These are phyloP conservation scores for Hypselothyrea guttata DNA, from an alignment of 2,888 invertebrate species.

Conservation along the genomic window DNA sequence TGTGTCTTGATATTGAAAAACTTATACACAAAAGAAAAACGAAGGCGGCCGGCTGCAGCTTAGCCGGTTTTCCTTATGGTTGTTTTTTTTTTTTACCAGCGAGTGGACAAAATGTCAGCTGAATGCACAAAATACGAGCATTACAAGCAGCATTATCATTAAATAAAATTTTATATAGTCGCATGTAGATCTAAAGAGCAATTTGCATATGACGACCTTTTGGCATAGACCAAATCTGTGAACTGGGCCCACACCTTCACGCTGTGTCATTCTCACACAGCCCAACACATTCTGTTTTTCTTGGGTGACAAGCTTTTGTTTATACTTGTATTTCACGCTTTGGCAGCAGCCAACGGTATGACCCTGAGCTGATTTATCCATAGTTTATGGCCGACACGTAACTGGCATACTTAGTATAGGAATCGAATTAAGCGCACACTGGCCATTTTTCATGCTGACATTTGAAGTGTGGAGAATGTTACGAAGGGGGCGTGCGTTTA, in stretches of 20 bases:
- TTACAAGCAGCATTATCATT: not conserved
- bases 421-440: not conserved
- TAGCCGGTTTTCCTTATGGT: constrained; percentile 55
- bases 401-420: constrained; percentile 24
- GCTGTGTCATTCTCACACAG: constrained; percentile 48
- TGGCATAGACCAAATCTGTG: constrained; percentile 32
- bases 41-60: constrained; percentile 37
- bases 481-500: constrained; percentile 31
- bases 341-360: constrained; percentile 24
- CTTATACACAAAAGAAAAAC: constrained; percentile 28
- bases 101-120: constrained; percentile 42
- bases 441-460: constrained; percentile 19
- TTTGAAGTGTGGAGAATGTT: constrained; percentile 33
- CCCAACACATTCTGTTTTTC: constrained; percentile 42
- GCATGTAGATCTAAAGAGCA: constrained; percentile 32
- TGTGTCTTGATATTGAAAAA: constrained; percentile 69
- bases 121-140: constrained; percentile 25
- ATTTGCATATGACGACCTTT: constrained; percentile 67
- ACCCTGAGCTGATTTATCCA: constrained; percentile 64
- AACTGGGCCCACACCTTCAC: constrained; percentile 28
- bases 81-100: constrained; percentile 17
- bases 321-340: constrained; percentile 38
- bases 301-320: constrained; percentile 47
- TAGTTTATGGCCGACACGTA: constrained; percentile 54
- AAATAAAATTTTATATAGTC: constrained; percentile 5